phyloP scores from a whole-genome alignment of 1,140 invertebrate species.

The Laupala kohalensis region DNA sequence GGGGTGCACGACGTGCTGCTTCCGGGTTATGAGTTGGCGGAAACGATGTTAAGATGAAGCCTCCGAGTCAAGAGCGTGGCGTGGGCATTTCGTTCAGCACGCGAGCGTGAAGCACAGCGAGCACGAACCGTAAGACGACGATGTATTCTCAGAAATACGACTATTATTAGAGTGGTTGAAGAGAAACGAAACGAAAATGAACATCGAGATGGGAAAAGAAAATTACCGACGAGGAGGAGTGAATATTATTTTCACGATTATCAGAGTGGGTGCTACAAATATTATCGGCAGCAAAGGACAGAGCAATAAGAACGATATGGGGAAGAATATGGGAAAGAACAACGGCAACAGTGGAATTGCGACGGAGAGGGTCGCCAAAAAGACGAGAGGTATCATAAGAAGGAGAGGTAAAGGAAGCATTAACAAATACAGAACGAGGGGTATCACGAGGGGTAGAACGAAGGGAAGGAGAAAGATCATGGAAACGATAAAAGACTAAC shows the following conservation, averaged over 20 bases:
- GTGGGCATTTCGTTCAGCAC: too few relatives aligned
- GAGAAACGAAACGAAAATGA: too few relatives aligned
- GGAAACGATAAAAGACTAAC: too few relatives aligned
- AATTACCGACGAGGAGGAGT: background rate
- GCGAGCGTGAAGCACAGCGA: too few relatives aligned
- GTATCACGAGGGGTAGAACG: background rate
- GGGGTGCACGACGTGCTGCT: too few relatives aligned
- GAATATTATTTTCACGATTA: background rate
- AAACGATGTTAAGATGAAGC: too few relatives aligned
- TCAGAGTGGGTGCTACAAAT: background rate
- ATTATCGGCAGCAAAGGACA: background rate
- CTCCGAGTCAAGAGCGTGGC: too few relatives aligned
- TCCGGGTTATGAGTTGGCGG: too few relatives aligned
- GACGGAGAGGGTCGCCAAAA: background rate
- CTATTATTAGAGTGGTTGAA: background rate
- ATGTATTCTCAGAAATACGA: too few relatives aligned
- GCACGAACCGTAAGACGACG: too few relatives aligned
- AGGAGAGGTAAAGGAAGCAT: background rate
- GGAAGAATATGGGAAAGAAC: background rate
- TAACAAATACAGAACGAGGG: background rate
- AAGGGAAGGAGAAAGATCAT: background rate
- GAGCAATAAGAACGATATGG: background rate
- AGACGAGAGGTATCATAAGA: background rate
- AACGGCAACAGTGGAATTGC: background rate
- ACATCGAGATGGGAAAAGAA: background rate